Percentiles rank a stretch among this genome's conserved stretches.
Evolutionary conservation across 2,113 vertebrate genomes (phyloP).

Genomic region (Ammospiza nelsoni): DNA sequence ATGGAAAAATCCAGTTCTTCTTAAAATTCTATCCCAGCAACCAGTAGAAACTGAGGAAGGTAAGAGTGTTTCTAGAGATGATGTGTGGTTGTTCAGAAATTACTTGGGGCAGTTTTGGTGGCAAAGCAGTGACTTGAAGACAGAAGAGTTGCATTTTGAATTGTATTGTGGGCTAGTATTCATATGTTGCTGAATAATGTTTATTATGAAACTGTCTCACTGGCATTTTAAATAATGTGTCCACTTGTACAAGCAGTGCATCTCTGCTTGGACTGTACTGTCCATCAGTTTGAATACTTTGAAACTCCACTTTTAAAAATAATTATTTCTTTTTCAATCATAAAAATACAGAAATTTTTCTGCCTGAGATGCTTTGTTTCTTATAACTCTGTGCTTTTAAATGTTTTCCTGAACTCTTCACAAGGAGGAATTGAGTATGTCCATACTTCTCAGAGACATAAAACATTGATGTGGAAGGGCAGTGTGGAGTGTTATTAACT

Average conservation of each 20-base stretch:
- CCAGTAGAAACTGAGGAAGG: constrained; percentile 88
- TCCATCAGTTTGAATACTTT: background rate
- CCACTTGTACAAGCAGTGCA: background rate
- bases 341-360: background rate
- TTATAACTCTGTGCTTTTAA: background rate
- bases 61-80: constrained; percentile 58
- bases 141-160: background rate
- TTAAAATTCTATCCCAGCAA: constrained; percentile 89
- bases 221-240: background rate
- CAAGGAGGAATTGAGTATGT: background rate
- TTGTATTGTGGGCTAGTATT: background rate
- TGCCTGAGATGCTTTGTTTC: background rate
- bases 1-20: constrained; percentile 92
- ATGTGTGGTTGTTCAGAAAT: background rate
- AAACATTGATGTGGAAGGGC: background rate
- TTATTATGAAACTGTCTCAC: background rate
- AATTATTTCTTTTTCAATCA: background rate
- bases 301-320: background rate
- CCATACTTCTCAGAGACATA: background rate
- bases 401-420: background rate
- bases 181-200: background rate
- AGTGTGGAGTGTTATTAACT: background rate
- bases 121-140: background rate
- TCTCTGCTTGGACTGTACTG: background rate
- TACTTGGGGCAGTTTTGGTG: background rate